Base-by-base conservation (phyloP, 2,888 invertebrate genomes). In the Plagodis pulveraria region DNA sequence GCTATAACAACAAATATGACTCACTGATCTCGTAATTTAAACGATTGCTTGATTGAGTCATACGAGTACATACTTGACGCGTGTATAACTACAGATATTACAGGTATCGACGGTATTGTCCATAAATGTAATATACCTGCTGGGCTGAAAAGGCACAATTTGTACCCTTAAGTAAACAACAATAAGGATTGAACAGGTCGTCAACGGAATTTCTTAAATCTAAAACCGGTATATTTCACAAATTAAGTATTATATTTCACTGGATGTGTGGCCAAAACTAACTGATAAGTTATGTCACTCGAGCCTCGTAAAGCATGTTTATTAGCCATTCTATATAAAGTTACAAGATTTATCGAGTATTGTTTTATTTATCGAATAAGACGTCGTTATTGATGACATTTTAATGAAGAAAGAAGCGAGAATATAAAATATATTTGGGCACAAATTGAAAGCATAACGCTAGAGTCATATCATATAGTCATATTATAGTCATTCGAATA, bases 31-130 rank as follows among this genome's bases (percentile, higher is more conserved):
- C 72, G 72, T 77, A 76, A 76, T 74, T 82, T 67, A 74, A 76
- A 61, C 63, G 73, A 77, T 73, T 70, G 70, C 75, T 76, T 64
- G 69, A 66, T 60, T 84, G 81, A 84, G 56, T 83, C 82, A 84
- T 65, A 48, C n/a, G n/a, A n/a, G n/a, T n/a, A n/a, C 58, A 48
- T 22, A 22, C 22, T 22, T 22, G 22, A 22, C 22, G 22, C 22
- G 22, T 22, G 22, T 22, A 22, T 22, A 22, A 22, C 22, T 22
- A 22, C 22, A 22, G 22, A 22, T 22, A 22, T 22, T 2, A 8
- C 70, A 71, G 67, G 72, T 78, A 72, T 76, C 73, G 73, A 76
- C 73, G 69, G 71, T 73, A 66, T 62, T 69, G 34, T 9, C 58
- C 58, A 66, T 60, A 71, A 71, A 61, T 68, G 69, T 69, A 73